Evolutionary conservation across 2,113 vertebrate genomes (phyloP).

Genomic region (Salvelinus fontinalis): DNA sequence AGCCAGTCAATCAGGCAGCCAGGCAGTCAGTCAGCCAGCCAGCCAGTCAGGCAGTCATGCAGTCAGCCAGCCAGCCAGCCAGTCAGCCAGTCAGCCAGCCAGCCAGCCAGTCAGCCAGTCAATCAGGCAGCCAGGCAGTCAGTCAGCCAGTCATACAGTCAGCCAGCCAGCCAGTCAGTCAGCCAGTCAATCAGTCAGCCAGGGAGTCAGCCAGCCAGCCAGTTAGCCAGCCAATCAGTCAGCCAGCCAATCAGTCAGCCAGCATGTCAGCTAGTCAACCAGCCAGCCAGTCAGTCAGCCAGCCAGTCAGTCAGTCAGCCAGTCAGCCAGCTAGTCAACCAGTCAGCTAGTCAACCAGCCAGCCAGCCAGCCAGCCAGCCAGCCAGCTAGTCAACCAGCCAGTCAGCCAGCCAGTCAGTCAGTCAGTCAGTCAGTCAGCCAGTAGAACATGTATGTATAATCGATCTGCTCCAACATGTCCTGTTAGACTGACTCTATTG

Average conservation of each 20-base stretch:
- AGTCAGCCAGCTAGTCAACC: rapidly evolving
- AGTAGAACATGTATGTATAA: too few relatives aligned
- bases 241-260: rapidly evolving
- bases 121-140: rapidly evolving
- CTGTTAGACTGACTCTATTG: not conserved
- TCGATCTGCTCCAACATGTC: not conserved
- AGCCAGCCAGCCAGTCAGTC: too few relatives aligned
- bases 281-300: rapidly evolving
- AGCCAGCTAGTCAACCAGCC: rapidly evolving
- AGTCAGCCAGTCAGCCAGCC: too few relatives aligned
- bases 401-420: rapidly evolving
- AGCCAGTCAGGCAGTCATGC: too few relatives aligned
- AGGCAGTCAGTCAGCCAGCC: too few relatives aligned
- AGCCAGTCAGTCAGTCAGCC: rapidly evolving
- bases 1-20: too few relatives aligned
- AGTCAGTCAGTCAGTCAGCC: too few relatives aligned
- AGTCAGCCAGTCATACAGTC: rapidly evolving
- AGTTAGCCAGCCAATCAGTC: rapidly evolving
- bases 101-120: rapidly evolving
- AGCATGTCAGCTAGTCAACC: rapidly evolving
- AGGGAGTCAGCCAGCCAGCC: rapidly evolving
- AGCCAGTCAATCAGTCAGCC: rapidly evolving
- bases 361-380: rapidly evolving
- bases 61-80: too few relatives aligned
- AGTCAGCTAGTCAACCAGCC: rapidly evolving